These are phyloP conservation scores for Heteromormyrus szaboi DNA, from an alignment of 2,797 vertebrate genomes.

Conservation along the genomic window DNA sequence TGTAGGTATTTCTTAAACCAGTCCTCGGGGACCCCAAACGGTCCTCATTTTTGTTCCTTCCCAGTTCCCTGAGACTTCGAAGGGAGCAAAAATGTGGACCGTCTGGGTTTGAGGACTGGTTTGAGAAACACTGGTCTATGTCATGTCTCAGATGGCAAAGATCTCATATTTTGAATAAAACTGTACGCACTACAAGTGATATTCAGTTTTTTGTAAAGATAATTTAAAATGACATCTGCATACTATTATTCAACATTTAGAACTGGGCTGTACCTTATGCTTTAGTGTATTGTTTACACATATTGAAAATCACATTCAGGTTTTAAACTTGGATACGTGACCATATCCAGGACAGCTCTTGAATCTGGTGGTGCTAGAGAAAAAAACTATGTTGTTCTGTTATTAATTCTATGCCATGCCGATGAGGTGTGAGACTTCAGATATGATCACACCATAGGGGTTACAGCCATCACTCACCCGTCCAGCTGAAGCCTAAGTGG, in stretches of 20 bases:
- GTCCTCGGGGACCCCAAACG: background rate
- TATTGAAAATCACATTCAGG: background rate
- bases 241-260: background rate
- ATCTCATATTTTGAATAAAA: background rate
- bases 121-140: background rate
- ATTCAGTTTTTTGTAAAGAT: background rate
- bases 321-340: background rate
- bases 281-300: background rate
- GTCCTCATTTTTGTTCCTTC: background rate
- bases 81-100: background rate
- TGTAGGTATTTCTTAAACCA: background rate
- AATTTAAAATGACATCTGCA: background rate
- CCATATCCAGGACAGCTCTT: background rate
- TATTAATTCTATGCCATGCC: background rate
- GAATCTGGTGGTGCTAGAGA: background rate
- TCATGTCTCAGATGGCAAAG: background rate
- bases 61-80: background rate
- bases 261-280: background rate
- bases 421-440: background rate
- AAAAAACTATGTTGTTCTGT: background rate
- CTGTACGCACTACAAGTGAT: background rate
- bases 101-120: background rate
- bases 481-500: conserved; percentile 98
- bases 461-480: conserved; percentile 62
- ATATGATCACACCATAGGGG: background rate